Evolutionary conservation across 35 echinoderm and acorn worm genomes (phyloP).

Genomic region (Strongylocentrotus purpuratus): DNA sequence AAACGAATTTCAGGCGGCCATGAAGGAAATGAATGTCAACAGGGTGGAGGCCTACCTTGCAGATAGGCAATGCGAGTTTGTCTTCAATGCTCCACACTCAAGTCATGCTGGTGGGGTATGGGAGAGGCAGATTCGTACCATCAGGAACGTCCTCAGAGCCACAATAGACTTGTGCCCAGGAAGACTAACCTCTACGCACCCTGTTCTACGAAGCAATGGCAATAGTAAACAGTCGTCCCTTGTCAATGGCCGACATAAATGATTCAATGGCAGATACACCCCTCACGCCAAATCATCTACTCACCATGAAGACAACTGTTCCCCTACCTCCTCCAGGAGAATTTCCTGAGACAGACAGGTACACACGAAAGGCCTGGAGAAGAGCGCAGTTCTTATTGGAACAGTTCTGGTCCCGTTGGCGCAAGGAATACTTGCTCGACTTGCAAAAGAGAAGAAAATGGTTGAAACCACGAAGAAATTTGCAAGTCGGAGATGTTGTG

Average conservation of each 20-base stretch:
- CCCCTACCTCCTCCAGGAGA: slow-evolving; percentile 51
- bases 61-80: no score
- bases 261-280: slow-evolving; percentile 64
- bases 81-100: no score
- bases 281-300: slow-evolving; percentile 62
- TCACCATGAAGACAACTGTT: slow-evolving; percentile 46
- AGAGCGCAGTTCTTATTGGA: slow-evolving; percentile 58
- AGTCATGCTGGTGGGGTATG: no score
- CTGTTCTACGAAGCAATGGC: slow-evolving; percentile 61
- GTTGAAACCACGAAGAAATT: slow-evolving; percentile 58
- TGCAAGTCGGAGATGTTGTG: slow-evolving; percentile 70
- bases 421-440: slow-evolving; percentile 53
- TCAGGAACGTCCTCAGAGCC: no score
- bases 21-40: no score
- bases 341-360: slow-evolving; percentile 57
- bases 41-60: no score
- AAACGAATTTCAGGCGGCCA: no score
- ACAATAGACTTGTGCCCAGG: no score
- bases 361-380: slow-evolving; percentile 63
- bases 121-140: no score
- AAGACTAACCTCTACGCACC: no score
- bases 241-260: slow-evolving; percentile 61
- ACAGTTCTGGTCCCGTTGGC: slow-evolving; percentile 77
- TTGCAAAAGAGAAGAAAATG: slow-evolving; percentile 63
- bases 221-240: slow-evolving; percentile 70